Conservation (phyloP, 2,888 invertebrate species). For the Lepetodrilus schrolli region DNA sequence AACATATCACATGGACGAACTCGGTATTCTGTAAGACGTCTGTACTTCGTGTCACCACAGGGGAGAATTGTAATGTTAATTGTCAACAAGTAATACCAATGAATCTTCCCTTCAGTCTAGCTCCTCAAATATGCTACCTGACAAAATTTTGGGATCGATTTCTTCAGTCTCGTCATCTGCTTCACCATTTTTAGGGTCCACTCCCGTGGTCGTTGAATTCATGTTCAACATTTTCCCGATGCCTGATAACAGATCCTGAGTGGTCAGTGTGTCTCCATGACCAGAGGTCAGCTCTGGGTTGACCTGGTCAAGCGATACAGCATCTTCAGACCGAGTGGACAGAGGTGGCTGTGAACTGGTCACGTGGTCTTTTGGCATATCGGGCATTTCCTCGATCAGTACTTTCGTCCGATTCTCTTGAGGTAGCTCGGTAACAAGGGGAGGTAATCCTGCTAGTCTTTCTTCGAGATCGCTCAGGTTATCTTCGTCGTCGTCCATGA, state of each 20-base stretch:
- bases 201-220: neutral
- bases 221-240: neutral
- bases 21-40: no score
- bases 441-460: neutral
- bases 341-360: neutral
- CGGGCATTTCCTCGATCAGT: slow-evolving; percentile 14
- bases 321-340: no score
- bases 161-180: neutral
- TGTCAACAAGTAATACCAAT: no score
- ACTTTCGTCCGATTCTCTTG: neutral
- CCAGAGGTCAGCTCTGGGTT: neutral
- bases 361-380: neutral
- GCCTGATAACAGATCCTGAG: neutral
- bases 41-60: no score
- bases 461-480: neutral
- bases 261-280: neutral
- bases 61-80: no score
- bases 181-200: neutral
- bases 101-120: neutral
- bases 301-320: neutral
- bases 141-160: neutral
- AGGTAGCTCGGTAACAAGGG: slow-evolving; percentile 13
- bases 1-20: no score
- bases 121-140: slow-evolving; percentile 16
- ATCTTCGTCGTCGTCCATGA: slow-evolving; percentile 46